Evolutionary conservation across 2,113 vertebrate species (phyloP).

Genomic region (Pelecanus crispus): DNA sequence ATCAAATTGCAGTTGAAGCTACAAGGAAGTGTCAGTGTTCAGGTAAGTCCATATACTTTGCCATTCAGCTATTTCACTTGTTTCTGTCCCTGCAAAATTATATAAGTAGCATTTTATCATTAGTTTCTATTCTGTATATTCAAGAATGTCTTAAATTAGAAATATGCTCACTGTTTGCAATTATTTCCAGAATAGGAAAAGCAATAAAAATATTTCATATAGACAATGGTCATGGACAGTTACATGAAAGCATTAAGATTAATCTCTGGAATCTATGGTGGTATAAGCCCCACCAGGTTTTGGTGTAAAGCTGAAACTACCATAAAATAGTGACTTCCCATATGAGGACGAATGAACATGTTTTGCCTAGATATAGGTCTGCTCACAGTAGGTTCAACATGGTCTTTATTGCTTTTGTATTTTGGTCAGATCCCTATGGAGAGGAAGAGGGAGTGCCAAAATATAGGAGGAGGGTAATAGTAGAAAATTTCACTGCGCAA

Average conservation of each 20-base stretch:
- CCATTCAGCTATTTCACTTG: neutral
- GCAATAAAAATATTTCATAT: neutral
- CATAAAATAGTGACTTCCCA: neutral
- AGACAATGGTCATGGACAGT: neutral
- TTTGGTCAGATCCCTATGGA: neutral
- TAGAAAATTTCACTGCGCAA: neutral
- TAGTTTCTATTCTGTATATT: neutral
- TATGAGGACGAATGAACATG: neutral
- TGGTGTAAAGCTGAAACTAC: neutral
- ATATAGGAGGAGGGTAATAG: neutral
- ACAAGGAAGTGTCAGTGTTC: constrained; percentile 96
- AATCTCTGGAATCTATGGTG: neutral
- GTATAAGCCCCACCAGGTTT: neutral
- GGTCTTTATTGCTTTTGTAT: neutral
- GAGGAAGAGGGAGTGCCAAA: neutral
- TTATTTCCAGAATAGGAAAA: neutral
- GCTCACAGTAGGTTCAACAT: neutral
- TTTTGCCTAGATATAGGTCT: neutral
- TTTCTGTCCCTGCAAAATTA: neutral
- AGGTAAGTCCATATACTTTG: constrained; percentile 75
- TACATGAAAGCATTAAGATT: neutral
- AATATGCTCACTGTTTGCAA: neutral
- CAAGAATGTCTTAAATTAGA: neutral
- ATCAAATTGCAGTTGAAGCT: constrained; percentile 96
- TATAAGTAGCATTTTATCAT: neutral